Evolutionary conservation across 1,140 invertebrate species (phyloP).

Genomic region (Drosophila albomicans): DNA sequence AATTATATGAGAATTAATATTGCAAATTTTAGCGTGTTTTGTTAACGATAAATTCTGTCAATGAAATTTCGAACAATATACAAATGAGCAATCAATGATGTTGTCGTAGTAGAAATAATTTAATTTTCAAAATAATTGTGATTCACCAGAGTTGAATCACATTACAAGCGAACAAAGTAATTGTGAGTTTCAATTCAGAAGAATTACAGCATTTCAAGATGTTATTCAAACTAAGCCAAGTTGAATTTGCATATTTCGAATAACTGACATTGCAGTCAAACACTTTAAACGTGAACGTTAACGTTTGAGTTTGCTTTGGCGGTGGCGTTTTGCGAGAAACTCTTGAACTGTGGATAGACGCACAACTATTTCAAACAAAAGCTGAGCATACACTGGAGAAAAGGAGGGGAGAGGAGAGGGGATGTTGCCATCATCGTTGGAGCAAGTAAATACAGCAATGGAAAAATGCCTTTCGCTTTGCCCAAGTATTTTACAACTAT

Average conservation of each 20-base stretch:
- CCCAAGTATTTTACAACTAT: constrained; percentile 36
- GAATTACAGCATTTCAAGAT: constrained; percentile 19
- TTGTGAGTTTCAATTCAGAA: background rate
- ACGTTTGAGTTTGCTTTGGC: background rate
- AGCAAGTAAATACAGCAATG: background rate
- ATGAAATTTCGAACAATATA: no score
- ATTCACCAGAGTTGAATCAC: background rate
- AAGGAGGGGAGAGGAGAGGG: background rate
- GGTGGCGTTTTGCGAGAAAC: background rate
- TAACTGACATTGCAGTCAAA: constrained; percentile 21
- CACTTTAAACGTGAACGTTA: constrained; percentile 31
- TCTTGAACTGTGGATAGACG: constrained; percentile 24
- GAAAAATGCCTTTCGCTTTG: constrained; percentile 12
- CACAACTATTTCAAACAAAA: constrained; percentile 45
- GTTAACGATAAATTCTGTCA: no score
- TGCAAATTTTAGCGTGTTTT: no score
- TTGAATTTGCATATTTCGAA: constrained; percentile 41
- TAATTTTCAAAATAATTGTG: background rate
- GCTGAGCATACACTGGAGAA: background rate
- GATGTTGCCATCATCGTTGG: background rate
- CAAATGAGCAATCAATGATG: no score
- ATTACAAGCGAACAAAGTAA: background rate
- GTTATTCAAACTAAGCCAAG: constrained; percentile 18
- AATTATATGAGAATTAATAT: no score
- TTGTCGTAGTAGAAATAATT: background rate